Evolutionary conservation across 2,797 vertebrate species (phyloP).

Genomic region (Scyliorhinus canicula): DNA sequence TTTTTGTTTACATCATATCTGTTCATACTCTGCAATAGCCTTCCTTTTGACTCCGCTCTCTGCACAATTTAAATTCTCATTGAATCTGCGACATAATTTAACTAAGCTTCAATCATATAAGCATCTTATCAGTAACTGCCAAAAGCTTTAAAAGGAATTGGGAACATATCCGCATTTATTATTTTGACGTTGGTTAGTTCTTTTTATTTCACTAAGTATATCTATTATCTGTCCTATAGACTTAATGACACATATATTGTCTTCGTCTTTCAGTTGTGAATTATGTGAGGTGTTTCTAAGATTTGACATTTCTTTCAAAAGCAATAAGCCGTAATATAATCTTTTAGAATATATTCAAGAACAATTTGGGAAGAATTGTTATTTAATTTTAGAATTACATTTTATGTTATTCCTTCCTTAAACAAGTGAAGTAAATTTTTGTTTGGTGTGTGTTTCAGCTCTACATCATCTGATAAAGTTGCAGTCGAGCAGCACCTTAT

Average conservation of each 20-base stretch:
- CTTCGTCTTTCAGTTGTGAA: neutral
- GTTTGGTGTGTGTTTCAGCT: constrained; percentile 65
- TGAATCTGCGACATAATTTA: neutral
- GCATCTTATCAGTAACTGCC: neutral
- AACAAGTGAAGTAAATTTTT: constrained; percentile 71
- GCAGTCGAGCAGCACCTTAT: constrained; percentile 71
- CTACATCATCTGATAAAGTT: constrained; percentile 61
- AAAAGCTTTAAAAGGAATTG: neutral
- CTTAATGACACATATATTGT: neutral
- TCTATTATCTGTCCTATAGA: neutral
- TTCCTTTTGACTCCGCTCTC: neutral
- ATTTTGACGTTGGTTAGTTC: neutral
- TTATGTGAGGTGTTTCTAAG: neutral
- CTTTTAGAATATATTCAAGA: constrained; percentile 51
- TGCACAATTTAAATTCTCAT: neutral
- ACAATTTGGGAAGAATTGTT: constrained; percentile 64
- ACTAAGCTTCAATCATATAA: constrained; percentile 3
- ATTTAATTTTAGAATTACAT: constrained; percentile 63
- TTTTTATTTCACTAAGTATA: neutral
- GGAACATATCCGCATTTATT: neutral
- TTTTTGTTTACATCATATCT: neutral
- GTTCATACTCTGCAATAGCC: neutral
- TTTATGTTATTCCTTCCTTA: constrained; percentile 54
- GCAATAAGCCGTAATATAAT: neutral
- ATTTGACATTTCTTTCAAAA: neutral